Base-by-base conservation (phyloP, 2,888 invertebrate genomes). In the Tortrix viridana region DNA sequence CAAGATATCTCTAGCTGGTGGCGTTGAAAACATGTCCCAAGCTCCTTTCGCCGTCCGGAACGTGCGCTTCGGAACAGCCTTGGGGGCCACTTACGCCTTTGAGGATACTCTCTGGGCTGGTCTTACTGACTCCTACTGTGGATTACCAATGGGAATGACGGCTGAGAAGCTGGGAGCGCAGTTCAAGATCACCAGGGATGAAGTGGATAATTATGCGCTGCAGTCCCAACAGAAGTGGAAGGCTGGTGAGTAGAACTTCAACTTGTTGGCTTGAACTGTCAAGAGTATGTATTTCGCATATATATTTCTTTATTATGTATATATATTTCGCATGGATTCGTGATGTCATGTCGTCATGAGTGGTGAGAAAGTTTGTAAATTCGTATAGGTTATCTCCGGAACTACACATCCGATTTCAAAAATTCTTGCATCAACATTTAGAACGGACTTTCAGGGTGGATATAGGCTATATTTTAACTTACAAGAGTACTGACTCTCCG, bases 11-110 rank as follows among this genome's bases (percentile, higher is more conserved):
- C 84, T 99, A 38, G 96, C 98, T 22, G 99, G 98, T 50, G 99
- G 99, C 0, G 95, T 96, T 3, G 99, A 99, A 79, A 99, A 96
- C 85, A 99, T 99, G 99, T 97, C 97, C 2, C 96, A 97, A 84
- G 93, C 96, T 1, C 99, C 99, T 0, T 98, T 96, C 85, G 94
- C 96, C 0, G 96, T 97, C 0, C 94, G 98, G 54, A 95, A 96
- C 72, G 92, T 97, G 4, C 93, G 99, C 22, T 99, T 98, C 88
- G 99, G 99, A 2, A 96, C 97, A 9, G 93, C 94, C 0, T 91
- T 99, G 1, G 99, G 99, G 0, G 86, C 89, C 20, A 95, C 94
- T 71, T 93, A 95, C 60, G 93, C 94, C 69, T 93, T 98, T 70
- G 98, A 99, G 84, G 99, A 99, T 87, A 93, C 95, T 0, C 88